These are phyloP conservation scores for Petrolisthes cinctipes DNA, from an alignment of 2,888 invertebrate species.

Conservation along the genomic window DNA sequence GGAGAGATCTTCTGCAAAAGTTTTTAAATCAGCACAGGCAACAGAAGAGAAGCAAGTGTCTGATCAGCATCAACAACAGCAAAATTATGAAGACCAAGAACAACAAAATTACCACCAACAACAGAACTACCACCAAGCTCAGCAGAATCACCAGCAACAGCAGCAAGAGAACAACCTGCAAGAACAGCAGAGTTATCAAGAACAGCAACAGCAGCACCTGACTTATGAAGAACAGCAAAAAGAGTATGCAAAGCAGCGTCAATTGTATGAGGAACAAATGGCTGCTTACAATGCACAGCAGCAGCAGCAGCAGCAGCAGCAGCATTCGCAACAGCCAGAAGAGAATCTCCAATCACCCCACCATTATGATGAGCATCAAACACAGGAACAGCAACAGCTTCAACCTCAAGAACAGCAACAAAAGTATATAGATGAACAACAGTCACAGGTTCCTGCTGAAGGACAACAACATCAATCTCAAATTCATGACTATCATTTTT, in stretches of 20 bases:
- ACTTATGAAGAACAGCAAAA: conserved; percentile 2
- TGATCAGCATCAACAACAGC: background rate
- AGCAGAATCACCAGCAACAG: background rate
- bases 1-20: too few species aligned
- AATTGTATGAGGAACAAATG: background rate
- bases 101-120: conserved; percentile 21
- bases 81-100: background rate
- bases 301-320: conserved; percentile 10
- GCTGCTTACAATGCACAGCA: background rate
- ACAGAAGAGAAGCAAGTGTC: too few species aligned
- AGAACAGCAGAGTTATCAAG: background rate
- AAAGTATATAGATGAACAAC: background rate
- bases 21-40: too few species aligned
- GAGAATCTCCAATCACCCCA: background rate
- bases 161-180: background rate
- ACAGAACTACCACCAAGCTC: background rate
- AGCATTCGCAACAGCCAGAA: background rate
- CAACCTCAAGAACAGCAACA: background rate
- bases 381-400: background rate
- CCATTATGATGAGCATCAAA: background rate
- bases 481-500: background rate
- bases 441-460: background rate
- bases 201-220: background rate
- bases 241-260: background rate
- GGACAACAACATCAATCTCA: background rate